Base-by-base conservation (phyloP, 1,140 invertebrate genomes). In the Sitobion miscanthi region DNA sequence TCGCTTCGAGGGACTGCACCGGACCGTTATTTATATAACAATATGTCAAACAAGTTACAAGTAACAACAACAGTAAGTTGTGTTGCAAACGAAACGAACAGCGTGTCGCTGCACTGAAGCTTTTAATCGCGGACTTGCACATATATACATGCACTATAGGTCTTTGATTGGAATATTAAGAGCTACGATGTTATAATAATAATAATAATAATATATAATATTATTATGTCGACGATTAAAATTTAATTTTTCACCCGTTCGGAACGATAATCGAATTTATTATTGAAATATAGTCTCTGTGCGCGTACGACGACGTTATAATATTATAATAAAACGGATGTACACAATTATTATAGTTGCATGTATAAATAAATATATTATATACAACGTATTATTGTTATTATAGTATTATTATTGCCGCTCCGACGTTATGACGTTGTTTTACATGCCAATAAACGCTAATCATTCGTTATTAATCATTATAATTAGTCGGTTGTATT, bases 391-490 rank as follows among this genome's bases (percentile, higher is more conserved):
- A 23, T 38, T 82, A 82, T 35, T 82, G 35, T 35, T 82, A 35
- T 35, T 14, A 35, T 35, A 49, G 47, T 49, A 49, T 49, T 54
- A 54, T 23, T 38, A 83, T 38, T 77, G n/a, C 11, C 20, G 30
- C 14, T 69, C n/a, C 17, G n/a, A 69, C 30, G 30, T 77, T 77
- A 42, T 45, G 83, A 2, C 83, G 42, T 85, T 85, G 83, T 85
- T 85, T 85, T 45, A 85, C 83, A 85, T 45, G 83, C 83, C 38
- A 85, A 85, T 45, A 85, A 85, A 85, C 35, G 23, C 82, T 42
- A 42, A 85, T 85, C 25, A 23, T 42, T 85, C 83, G 83, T 45
- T 45, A 42, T 77, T 77, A 77, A 77, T 77, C 30, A n/a, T 77
- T 77, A n/a, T 77, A n/a, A 77, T 85, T 83, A 38, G 38, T 38